Conservation (phyloP, 2,797 vertebrate genomes). For the Poecilia velifera region DNA sequence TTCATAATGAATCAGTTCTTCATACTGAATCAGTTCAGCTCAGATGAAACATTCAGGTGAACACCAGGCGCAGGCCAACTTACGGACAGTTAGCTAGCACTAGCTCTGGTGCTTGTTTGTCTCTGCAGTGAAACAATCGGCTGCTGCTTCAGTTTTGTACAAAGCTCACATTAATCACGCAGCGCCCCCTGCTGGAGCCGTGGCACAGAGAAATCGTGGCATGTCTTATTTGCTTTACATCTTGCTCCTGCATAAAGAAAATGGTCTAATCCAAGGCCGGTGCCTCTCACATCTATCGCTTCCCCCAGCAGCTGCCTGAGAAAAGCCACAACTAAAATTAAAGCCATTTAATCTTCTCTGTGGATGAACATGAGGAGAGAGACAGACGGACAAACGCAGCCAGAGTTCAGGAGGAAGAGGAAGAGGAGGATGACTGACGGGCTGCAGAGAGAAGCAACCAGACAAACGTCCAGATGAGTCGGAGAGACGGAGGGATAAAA, state of each 20-base stretch:
- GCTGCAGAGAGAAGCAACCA: slow-evolving; percentile 22
- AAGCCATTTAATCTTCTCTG: slow-evolving; percentile 40
- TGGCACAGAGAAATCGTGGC: neutral
- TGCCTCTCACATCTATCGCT: slow-evolving; percentile 2
- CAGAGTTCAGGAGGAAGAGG: slow-evolving; percentile 16
- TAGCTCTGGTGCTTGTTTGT: neutral
- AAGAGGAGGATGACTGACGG: slow-evolving; percentile 52
- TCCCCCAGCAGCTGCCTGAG: slow-evolving; percentile 23
- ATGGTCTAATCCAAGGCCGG: neutral
- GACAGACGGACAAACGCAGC: slow-evolving; percentile 22
- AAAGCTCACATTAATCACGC: no score
- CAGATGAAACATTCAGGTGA: no score
- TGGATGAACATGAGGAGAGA: slow-evolving; percentile 5
- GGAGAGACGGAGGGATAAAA: slow-evolving; percentile 50
- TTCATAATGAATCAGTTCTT: neutral
- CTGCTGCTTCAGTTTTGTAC: no score
- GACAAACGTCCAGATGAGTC: slow-evolving; percentile 49
- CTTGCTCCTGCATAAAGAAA: neutral
- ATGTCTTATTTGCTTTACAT: neutral
- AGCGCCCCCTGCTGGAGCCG: neutral
- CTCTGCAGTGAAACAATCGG: no score
- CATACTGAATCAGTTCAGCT: no score
- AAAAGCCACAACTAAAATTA: slow-evolving; percentile 28
- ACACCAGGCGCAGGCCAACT: no score
- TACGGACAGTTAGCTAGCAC: neutral